Evolutionary conservation across 2,888 invertebrate species (phyloP).

Genomic region (Phlogophora meticulosa): DNA sequence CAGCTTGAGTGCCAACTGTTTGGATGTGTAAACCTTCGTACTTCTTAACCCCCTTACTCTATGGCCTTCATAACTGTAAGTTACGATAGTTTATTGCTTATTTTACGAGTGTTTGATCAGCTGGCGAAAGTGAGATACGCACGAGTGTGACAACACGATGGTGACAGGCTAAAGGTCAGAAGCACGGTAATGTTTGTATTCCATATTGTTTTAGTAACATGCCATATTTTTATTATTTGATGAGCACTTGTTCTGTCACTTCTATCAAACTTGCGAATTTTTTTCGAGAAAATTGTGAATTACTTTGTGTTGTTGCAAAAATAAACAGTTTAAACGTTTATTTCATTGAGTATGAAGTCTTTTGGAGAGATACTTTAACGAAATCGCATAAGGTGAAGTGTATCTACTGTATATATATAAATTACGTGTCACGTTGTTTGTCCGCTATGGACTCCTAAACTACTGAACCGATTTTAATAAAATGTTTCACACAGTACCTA

Average conservation of each 20-base stretch:
- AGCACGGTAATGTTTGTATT: constrained; percentile 46
- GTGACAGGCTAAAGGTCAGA: constrained; percentile 60
- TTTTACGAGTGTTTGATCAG: constrained; percentile 73
- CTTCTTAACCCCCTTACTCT: constrained; percentile 26
- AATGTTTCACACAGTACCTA: too few relatives aligned
- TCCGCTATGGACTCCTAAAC: too few relatives aligned
- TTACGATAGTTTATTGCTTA: constrained; percentile 57
- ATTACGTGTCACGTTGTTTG: too few relatives aligned
- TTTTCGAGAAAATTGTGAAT: not conserved
- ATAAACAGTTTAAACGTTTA: not conserved
- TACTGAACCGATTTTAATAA: too few relatives aligned
- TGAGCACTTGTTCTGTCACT: constrained; percentile 22
- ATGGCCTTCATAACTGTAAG: constrained; percentile 27
- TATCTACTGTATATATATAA: too few relatives aligned
- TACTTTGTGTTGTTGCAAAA: not conserved
- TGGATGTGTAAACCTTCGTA: not conserved
- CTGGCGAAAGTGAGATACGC: constrained; percentile 70
- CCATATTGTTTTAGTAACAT: constrained; percentile 48
- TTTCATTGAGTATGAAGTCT: not conserved
- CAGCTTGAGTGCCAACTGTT: constrained; percentile 5
- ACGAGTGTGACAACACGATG: constrained; percentile 58
- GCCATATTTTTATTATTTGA: constrained; percentile 31
- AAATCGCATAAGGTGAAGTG: not conserved
- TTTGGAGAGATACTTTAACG: not conserved
- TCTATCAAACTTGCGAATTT: constrained; percentile 4